Base-by-base conservation (phyloP, 2,113 vertebrate species). In the Peromyscus polionotus region DNA sequence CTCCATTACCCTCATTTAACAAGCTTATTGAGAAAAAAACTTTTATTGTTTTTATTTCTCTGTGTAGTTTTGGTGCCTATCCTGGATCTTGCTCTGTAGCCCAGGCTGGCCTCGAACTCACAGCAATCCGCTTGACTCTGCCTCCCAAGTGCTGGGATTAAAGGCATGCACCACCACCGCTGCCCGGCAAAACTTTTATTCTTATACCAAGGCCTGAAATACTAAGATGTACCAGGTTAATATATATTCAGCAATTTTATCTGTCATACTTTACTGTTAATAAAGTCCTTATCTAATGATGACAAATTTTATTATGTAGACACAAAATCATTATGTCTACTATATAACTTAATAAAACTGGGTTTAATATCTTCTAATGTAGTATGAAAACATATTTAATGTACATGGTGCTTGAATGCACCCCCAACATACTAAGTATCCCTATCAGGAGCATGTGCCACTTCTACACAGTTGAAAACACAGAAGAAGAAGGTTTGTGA, bases 241-340 rank as follows among this genome's bases (percentile, higher is more conserved):
- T 84, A 33, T 61, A 87, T 10, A 94, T 81, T 91, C 22, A 93
- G 88, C 51, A 67, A 93, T 68, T 93, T 96, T 79, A 61, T 7
- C 16, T 93, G 11, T 96, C 45, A n/a, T 83, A 63, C 13, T 93
- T 94, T 88, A 90, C 26, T 90, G 54, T 39, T 91, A 93, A 93
- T 59, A 88, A 26, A 91, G 28, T 63, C 54, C 96, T 91, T 91
- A 76, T 81, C 91, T 76, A 91, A 83, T 68, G 39, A 61, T 33
- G 68, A 91, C 12, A 97, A 59, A 77, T 61, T 90, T 87, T 57
- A 92, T 51, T 13, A 88, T 51, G 92, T 95, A 95, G 45, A 67
- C 39, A 94, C 77, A 93, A 91, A 91, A 96, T 91, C 72, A 51
- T 96, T 88, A 96, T 83, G 72, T 93, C 3, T 77, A 73, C 57